Conservation (phyloP, 1,140 invertebrate genomes). For the Nebria ingens region DNA sequence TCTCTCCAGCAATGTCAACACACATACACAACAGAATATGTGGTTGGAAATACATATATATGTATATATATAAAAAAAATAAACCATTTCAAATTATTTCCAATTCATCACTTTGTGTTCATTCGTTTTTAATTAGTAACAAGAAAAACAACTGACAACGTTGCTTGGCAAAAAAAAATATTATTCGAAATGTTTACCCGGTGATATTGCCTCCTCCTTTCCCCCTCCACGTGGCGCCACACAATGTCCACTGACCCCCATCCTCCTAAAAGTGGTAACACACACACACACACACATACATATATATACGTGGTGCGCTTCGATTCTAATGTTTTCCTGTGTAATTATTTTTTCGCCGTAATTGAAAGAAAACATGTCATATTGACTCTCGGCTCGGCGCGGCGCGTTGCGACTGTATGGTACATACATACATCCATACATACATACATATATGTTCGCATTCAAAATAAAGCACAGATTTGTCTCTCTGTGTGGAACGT, state of each 20-base stretch:
- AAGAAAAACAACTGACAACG: constrained; percentile 8
- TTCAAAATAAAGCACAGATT: constrained; percentile 8
- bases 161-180: constrained; percentile 4
- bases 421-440: constrained; percentile 1
- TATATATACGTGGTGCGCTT: constrained; percentile 1
- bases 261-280: neutral
- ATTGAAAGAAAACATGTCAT: constrained; percentile 9
- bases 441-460: constrained; percentile 1
- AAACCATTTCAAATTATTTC: constrained; percentile 8
- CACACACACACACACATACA: neutral
- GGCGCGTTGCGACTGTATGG: no score
- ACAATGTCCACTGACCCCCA: no score
- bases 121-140: constrained; percentile 9
- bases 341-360: constrained; percentile 8
- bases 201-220: neutral
- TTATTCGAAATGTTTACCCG: constrained; percentile 9
- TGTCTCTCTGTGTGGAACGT: constrained; percentile 3
- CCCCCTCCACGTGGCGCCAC: no score
- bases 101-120: constrained; percentile 9
- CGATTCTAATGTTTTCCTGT: constrained; percentile 8
- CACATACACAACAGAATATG: neutral
- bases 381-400: neutral
- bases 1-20: constrained; percentile 5
- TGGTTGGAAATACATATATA: no score
- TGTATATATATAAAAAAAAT: neutral